Conservation (phyloP, 2,113 vertebrate genomes). For the Oryzias woworae region DNA sequence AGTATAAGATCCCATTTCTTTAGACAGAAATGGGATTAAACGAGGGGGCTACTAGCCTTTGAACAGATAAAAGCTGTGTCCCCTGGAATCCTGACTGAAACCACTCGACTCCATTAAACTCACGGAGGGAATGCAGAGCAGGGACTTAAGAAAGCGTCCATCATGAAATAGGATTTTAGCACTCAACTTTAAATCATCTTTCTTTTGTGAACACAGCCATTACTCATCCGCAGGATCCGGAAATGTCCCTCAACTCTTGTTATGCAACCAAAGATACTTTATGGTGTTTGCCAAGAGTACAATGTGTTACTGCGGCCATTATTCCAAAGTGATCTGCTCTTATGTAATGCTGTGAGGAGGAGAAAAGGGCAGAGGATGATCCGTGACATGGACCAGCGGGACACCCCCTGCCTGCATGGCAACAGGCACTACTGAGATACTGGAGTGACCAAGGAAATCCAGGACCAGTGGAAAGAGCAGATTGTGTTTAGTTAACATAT, state of each 20-base stretch:
- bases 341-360: slow-evolving; percentile 53
- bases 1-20: too few relatives aligned
- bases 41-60: too few relatives aligned
- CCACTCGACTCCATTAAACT: too few relatives aligned
- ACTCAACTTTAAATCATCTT: neutral
- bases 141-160: too few relatives aligned
- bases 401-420: slow-evolving; percentile 5
- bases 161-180: too few relatives aligned
- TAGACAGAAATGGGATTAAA: too few relatives aligned
- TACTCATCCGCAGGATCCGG: slow-evolving; percentile 4
- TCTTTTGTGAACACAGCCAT: slow-evolving; percentile 4
- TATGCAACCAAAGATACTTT: slow-evolving; percentile 32
- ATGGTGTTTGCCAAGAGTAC: slow-evolving; percentile 30
- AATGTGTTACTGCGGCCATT: slow-evolving; percentile 40
- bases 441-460: slow-evolving; percentile 12
- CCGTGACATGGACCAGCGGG: neutral
- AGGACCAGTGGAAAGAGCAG: slow-evolving; percentile 12
- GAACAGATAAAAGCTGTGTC: too few relatives aligned
- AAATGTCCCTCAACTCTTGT: slow-evolving; percentile 24
- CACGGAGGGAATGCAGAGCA: too few relatives aligned
- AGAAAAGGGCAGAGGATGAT: slow-evolving; percentile 45
- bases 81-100: too few relatives aligned
- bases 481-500: slow-evolving; percentile 25
- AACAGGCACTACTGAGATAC: slow-evolving; percentile 13
- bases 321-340: slow-evolving; percentile 49